Base-by-base conservation (phyloP, 2,797 vertebrate species). In the Molossus molossus region DNA sequence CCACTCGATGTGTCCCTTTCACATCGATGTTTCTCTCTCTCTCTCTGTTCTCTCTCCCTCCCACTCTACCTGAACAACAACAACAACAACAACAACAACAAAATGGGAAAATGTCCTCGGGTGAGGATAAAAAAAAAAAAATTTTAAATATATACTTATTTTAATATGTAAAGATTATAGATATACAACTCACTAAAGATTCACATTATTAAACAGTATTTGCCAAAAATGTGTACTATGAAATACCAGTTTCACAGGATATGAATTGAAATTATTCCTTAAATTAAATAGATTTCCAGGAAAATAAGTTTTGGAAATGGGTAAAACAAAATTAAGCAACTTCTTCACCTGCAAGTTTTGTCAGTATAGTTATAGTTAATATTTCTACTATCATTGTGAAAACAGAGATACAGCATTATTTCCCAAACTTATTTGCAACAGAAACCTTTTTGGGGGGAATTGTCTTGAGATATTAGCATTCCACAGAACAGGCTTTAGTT, bases 81-180 rank as follows among this genome's bases (percentile, higher is more conserved):
- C n/a, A n/a, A n/a, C n/a, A n/a, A n/a, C n/a, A n/a, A n/a, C n/a
- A n/a, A n/a, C n/a, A n/a, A n/a, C n/a, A n/a, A n/a, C n/a, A n/a
- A n/a, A n/a, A n/a, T n/a, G n/a, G n/a, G n/a, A n/a, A n/a, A n/a
- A n/a, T n/a, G n/a, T n/a, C n/a, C n/a, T n/a, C n/a, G n/a, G n/a
- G n/a, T n/a, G n/a, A n/a, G n/a, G n/a, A n/a, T 87, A 93, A 80
- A 81, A 87, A 79, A 69, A 93, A 80, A 81, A 87, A 79, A 69
- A 58, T 53, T 53, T 53, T 53, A 86, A 70, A 73, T 69, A n/a
- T 40, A 79, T 23, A 79, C 4, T 25, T 70, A n/a, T 90, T 80
- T 25, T 80, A 80, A 50, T 69, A 84, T 70, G 76, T 89, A 84
- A 88, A 53, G 55, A 55, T 90, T 55, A 72, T 21, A 89, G 14